A percentile compares a stretch with the other conserved stretches of the same genome.
phyloP scores from a whole-genome alignment of 2,113 vertebrate genomes.

The Proteles cristata region DNA sequence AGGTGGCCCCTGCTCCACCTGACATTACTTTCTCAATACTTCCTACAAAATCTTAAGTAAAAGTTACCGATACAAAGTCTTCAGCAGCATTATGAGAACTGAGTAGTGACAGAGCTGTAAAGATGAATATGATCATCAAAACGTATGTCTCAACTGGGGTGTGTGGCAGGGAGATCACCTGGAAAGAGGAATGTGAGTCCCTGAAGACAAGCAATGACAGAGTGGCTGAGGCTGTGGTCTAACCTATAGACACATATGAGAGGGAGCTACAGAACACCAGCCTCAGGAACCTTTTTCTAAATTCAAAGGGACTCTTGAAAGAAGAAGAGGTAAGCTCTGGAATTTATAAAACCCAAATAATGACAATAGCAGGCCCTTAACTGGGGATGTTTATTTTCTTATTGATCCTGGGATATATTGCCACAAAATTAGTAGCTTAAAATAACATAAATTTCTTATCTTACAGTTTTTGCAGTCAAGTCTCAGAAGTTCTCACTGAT shows the following conservation, averaged over 20 bases:
- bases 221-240: background rate
- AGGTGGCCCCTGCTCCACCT: background rate
- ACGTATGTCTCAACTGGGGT: background rate
- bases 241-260: fast-evolving
- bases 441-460: background rate
- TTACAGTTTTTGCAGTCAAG: background rate
- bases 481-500: too few species aligned
- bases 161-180: background rate
- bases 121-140: background rate
- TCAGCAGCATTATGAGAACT: background rate
- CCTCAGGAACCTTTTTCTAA: background rate
- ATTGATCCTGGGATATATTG: background rate
- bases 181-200: background rate
- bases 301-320: background rate
- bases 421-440: background rate
- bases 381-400: background rate
- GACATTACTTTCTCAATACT: background rate
- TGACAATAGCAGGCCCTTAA: background rate
- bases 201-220: background rate
- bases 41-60: background rate
- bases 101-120: background rate
- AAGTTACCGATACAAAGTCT: background rate
- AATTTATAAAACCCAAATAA: background rate
- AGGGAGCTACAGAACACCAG: fast-evolving
- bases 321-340: background rate